A percentile compares a stretch with the other conserved stretches of the same genome.
Evolutionary conservation across 2,797 vertebrate species (phyloP).

Genomic region (Cryptoprocta ferox): DNA sequence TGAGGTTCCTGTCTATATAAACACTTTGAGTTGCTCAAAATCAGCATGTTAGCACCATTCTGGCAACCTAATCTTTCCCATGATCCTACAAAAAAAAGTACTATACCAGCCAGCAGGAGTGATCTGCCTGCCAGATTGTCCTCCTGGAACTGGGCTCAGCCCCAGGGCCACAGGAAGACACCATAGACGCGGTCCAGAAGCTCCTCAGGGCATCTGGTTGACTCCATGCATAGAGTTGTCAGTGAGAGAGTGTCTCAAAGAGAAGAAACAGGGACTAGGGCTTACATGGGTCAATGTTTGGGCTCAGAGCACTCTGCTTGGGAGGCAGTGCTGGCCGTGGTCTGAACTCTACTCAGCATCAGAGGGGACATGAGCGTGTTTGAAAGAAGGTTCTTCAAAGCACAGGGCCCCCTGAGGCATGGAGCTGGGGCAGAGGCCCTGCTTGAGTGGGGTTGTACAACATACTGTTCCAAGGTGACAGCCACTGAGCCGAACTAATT

Average conservation of each 20-base stretch:
- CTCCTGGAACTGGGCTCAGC: neutral
- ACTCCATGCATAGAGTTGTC: neutral
- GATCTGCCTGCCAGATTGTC: neutral
- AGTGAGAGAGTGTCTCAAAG: neutral
- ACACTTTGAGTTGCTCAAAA: neutral
- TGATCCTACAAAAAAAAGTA: neutral
- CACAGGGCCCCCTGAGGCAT: neutral
- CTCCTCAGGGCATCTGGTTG: neutral
- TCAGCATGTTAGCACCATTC: neutral
- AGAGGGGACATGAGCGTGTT: neutral
- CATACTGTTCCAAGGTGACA: neutral
- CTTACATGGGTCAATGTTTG: neutral
- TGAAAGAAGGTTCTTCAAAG: neutral
- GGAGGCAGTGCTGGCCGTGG: neutral
- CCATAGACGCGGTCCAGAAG: neutral
- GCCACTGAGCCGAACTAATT: neutral
- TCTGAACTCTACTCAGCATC: neutral
- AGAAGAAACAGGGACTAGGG: neutral
- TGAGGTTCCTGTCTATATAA: neutral
- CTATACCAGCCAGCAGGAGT: neutral
- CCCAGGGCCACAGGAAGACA: neutral
- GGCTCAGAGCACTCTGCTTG: neutral
- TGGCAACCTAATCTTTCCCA: slow-evolving; percentile 3
- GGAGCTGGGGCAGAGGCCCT: neutral
- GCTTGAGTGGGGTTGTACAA: neutral